Percentiles rank a stretch among this genome's conserved stretches.
Evolutionary conservation across 2,113 vertebrate genomes (phyloP).

Genomic region (Myotis davidii): DNA sequence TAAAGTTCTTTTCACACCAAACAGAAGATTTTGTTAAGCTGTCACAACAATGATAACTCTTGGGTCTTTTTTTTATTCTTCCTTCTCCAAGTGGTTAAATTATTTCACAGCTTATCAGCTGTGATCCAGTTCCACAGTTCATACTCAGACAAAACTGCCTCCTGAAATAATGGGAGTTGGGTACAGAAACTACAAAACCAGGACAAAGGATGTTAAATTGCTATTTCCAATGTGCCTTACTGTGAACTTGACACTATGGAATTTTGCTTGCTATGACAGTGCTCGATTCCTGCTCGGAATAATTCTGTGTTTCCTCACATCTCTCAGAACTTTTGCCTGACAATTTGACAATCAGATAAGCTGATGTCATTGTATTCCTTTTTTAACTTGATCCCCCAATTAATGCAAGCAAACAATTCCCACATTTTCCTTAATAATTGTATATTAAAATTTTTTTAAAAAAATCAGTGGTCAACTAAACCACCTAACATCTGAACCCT

Average conservation of each 20-base stretch:
- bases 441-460: neutral
- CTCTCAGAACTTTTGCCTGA: slow-evolving; percentile 12
- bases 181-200: slow-evolving; percentile 20
- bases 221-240: slow-evolving; percentile 25
- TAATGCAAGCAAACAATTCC: neutral
- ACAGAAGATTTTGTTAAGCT: slow-evolving; percentile 57
- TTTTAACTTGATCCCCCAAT: slow-evolving; percentile 19
- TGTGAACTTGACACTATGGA: slow-evolving; percentile 20
- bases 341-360: neutral
- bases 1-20: slow-evolving; percentile 56
- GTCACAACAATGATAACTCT: slow-evolving; percentile 46
- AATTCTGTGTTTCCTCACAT: neutral
- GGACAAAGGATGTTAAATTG: slow-evolving; percentile 35
- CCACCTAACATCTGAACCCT: neutral
- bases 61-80: slow-evolving; percentile 39
- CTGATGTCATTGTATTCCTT: neutral
- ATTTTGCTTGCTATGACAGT: neutral
- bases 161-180: slow-evolving; percentile 27
- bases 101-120: slow-evolving; percentile 67
- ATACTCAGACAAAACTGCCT: slow-evolving; percentile 48
- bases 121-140: slow-evolving; percentile 50
- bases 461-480: neutral
- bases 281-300: neutral
- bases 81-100: slow-evolving; percentile 61
- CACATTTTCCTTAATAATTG: neutral